phyloP scores from a whole-genome alignment of 2,888 invertebrate species.

The Rhingia rostrata region DNA sequence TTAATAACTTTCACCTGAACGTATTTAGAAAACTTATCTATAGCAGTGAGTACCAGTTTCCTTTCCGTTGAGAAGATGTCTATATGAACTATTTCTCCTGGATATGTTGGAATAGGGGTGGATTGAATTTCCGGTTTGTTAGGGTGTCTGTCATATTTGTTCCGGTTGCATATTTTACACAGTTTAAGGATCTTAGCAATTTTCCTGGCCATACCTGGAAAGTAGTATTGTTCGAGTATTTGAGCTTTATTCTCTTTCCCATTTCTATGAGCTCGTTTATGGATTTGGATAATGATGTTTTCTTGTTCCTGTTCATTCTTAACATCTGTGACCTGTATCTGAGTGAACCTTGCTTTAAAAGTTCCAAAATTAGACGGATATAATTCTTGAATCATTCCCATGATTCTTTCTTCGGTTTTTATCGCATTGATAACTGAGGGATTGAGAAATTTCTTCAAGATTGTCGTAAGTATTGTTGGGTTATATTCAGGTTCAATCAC shows the following conservation, averaged over 20 bases:
- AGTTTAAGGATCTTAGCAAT: constrained; percentile 7
- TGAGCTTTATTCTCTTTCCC: constrained; percentile 47
- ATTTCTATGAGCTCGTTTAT: constrained; percentile 40
- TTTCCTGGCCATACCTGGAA: constrained; percentile 22
- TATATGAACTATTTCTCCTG: constrained; percentile 48
- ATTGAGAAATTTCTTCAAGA: neutral
- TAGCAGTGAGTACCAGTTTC: too few species aligned
- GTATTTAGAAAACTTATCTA: too few species aligned
- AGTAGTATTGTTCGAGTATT: constrained; percentile 23
- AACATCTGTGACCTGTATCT: constrained; percentile 43
- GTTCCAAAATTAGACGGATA: neutral
- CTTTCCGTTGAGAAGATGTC: too few species aligned
- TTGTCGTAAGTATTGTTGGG: neutral
- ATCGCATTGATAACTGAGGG: constrained; percentile 9
- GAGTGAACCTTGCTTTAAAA: constrained; percentile 27
- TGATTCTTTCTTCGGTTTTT: neutral
- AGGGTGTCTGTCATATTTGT: constrained; percentile 48
- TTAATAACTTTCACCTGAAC: too few species aligned
- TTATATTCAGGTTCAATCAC: neutral
- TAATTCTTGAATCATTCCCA: constrained; percentile 7
- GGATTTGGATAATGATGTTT: constrained; percentile 18
- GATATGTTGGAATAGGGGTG: constrained; percentile 51
- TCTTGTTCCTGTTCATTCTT: constrained; percentile 53
- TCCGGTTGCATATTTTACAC: constrained; percentile 30
- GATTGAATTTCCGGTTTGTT: constrained; percentile 40